A percentile compares a stretch with the other conserved stretches of the same genome.
These are phyloP conservation scores for Drosophila willistoni DNA, from an alignment of 1,140 invertebrate species.

Conservation along the genomic window DNA sequence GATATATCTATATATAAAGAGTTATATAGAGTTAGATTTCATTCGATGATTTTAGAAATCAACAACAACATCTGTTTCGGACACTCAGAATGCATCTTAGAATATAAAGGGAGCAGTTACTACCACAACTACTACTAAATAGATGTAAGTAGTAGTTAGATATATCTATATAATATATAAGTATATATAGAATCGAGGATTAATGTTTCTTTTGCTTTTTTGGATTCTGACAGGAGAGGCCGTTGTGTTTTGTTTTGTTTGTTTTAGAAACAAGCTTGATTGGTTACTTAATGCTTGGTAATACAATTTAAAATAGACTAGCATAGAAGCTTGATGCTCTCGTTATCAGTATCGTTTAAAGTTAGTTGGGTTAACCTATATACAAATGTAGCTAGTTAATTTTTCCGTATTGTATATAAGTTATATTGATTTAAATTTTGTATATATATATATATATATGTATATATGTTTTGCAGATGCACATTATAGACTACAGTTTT, in stretches of 20 bases:
- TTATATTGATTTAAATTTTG: constrained; percentile 53
- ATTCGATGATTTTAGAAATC: constrained; percentile 71
- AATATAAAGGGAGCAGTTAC: constrained; percentile 41
- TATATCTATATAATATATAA: constrained; percentile 18
- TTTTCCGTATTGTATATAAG: constrained; percentile 34
- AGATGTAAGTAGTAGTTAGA: constrained; percentile 10
- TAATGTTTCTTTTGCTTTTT: constrained; percentile 45
- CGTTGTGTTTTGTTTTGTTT: constrained; percentile 32
- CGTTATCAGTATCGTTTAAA: constrained; percentile 12
- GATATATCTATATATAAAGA: constrained; percentile 46
- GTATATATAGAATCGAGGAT: constrained; percentile 58
- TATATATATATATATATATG: constrained; percentile 42
- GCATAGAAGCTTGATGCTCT: constrained; percentile 31
- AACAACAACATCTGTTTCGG: constrained; percentile 65
- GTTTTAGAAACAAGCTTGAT: constrained; percentile 73
- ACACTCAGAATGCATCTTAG: constrained; percentile 53
- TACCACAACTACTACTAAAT: constrained; percentile 36
- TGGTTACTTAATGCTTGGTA: constrained; percentile 62
- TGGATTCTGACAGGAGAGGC: constrained; percentile 39
- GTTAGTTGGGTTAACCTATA: constrained; percentile 60
- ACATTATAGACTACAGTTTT: constrained; percentile 60
- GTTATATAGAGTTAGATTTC: constrained; percentile 23
- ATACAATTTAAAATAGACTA: constrained; percentile 70
- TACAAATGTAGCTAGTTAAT: constrained; percentile 71
- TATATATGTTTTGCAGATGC: constrained; percentile 31